These are phyloP conservation scores for Crematogaster levior DNA, from an alignment of 2,888 invertebrate species.

Conservation along the genomic window DNA sequence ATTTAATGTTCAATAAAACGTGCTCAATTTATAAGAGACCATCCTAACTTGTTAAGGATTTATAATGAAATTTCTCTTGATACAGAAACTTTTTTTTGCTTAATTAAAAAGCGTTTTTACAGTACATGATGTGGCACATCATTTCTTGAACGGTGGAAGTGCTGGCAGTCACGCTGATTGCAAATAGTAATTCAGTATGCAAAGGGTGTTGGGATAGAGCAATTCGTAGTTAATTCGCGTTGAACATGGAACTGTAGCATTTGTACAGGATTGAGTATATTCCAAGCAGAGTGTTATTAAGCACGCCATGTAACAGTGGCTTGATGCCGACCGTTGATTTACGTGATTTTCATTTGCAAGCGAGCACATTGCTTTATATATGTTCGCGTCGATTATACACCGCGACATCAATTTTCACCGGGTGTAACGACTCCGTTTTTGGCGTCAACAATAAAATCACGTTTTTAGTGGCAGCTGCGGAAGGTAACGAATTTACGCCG, in stretches of 20 bases:
- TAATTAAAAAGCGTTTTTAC: no score
- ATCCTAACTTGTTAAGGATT: background rate
- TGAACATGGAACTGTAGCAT: background rate
- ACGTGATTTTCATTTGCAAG: background rate
- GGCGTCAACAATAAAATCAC: background rate
- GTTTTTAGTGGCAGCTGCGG: constrained; percentile 41
- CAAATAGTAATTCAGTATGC: constrained; percentile 18
- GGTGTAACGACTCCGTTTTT: background rate
- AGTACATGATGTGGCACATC: background rate
- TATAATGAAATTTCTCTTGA: background rate
- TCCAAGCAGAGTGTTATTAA: constrained; percentile 4
- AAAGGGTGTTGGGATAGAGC: background rate
- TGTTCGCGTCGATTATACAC: background rate
- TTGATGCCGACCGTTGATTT: background rate
- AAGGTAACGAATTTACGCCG: constrained; percentile 54
- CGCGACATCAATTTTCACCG: background rate
- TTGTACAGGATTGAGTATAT: background rate
- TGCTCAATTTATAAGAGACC: background rate
- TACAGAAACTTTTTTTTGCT: background rate
- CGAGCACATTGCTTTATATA: background rate
- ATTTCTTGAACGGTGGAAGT: background rate
- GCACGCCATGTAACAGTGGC: background rate
- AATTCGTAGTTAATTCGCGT: background rate
- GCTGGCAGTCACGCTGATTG: background rate
- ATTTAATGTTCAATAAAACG: background rate